Evolutionary conservation across 2,113 vertebrate genomes (phyloP).

Genomic region (Choloepus hoffmanni): DNA sequence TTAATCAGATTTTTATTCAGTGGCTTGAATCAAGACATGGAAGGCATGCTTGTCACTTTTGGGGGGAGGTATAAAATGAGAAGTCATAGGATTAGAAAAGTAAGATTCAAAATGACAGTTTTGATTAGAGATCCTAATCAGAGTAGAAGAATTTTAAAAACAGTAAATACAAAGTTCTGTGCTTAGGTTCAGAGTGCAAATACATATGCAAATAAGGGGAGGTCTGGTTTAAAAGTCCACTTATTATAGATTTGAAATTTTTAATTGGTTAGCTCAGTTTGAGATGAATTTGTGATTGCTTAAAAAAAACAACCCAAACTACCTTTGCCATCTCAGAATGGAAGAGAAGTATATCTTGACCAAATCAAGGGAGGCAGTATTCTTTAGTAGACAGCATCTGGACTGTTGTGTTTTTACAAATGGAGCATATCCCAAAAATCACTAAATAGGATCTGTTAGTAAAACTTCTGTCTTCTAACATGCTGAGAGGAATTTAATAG

Average conservation of each 20-base stretch:
- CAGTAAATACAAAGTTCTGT: neutral
- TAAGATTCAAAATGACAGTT: slow-evolving; percentile 4
- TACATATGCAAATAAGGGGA: neutral
- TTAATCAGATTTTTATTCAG: neutral
- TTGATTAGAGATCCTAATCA: slow-evolving; percentile 24
- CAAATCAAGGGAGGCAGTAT: neutral
- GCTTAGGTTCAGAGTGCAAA: slow-evolving; percentile 4
- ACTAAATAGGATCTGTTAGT: neutral
- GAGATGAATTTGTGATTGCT: neutral
- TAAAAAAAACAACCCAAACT: neutral
- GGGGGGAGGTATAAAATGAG: neutral
- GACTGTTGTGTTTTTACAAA: neutral
- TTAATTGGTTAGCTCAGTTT: slow-evolving; percentile 30
- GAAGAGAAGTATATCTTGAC: neutral
- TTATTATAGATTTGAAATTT: neutral
- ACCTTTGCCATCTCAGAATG: neutral
- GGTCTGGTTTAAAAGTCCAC: neutral
- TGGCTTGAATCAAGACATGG: neutral
- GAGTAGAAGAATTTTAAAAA: slow-evolving; percentile 47
- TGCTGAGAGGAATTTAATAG: neutral
- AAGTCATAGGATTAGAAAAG: neutral
- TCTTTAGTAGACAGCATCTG: slow-evolving; percentile 7
- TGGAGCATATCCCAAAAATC: neutral
- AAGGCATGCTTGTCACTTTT: neutral
- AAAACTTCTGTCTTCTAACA: neutral